Base-by-base conservation (phyloP, 2,113 vertebrate genomes). In the Lagopus leucura region DNA sequence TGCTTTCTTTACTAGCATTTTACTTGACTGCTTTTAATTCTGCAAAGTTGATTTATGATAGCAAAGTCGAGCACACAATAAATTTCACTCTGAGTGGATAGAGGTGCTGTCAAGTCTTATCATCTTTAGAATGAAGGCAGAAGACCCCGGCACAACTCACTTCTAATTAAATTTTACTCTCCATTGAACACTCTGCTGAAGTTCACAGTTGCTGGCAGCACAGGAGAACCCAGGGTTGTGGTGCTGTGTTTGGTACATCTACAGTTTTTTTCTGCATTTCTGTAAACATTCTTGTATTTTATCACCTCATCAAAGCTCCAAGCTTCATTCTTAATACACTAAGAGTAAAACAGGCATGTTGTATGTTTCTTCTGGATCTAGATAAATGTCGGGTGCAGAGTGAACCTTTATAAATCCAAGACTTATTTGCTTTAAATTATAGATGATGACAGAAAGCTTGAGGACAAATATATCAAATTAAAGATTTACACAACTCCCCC, bases 91-190 rank as follows among this genome's bases (percentile, higher is more conserved):
- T 65, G 88, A 97, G 66, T 94, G 63, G 83, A 96, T 78, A 91
- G 83, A 97, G 81, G 67, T 89, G 48, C 60, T 95, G 72, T 96
- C 93, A 96, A 89, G 71, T 18, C 74, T 88, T 88, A 85, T 91
- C 73, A 92, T 70, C 73, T 88, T 86, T 74, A 82, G 88, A 93
- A 80, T 47, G 80, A 94, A 96, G 79, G 82, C 28, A 86, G 89
- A 82, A 92, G 61, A 67, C 65, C 76, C 86, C 95, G 93, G 90
- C 86, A 95, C 91, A 92, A 95, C 95, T 95, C 93, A 90, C 42
- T 93, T 91, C 87, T 97, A 97, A 97, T 94, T 96, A 96, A 96
- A 95, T 96, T 96, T 95, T 87, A 83, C 74, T 96, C 80, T 97
- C 84, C 74, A 45, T n/a, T 94, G 95, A 97, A 66, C 75, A 81